Evolutionary conservation across 2,888 invertebrate species (phyloP), one percentile per base, ranked within the genome.

Genomic region (Volucella bombylans): DNA sequence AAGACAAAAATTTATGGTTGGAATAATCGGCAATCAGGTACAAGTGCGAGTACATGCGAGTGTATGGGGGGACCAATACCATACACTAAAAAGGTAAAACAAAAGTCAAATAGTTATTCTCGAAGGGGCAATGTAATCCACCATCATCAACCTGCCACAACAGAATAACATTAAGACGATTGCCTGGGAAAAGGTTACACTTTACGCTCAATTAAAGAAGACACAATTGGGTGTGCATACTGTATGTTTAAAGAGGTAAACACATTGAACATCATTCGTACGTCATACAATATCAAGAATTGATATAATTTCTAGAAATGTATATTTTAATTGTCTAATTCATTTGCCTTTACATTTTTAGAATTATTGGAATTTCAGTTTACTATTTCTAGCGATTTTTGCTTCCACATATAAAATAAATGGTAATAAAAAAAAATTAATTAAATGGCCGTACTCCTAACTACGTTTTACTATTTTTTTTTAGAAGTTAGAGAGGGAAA

Each of bases 21-120:
- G 57, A 74, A 50, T 83, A 83, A 83, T 83, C 83, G 79, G 80
- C 74, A 83, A 80, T 80, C 18, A 23, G 18, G 18, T 83, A 83
- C 80, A 83, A 80, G 80, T 31, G 6, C 31, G 6, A 31, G 31
- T 31, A n/a, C n/a, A n/a, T n/a, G n/a, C n/a, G n/a, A n/a, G n/a
- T n/a, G n/a, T n/a, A n/a, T n/a, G n/a, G n/a, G 74, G 74, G 55
- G 64, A 52, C 49, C 69, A 74, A 64, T 45, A 77, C 43, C 57
- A 71, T 23, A 79, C 31, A 77, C 72, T 67, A 82, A 82, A 47
- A 50, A 69, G 68, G 83, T 69, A 80, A 80, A 80, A 80, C 83
- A 80, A 65, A 80, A 83, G 80, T 64, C 80, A 71, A 73, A 80
- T 83, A 80, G 83, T 83, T 80, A 80, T 80, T 80, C 83, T 38